Evolutionary conservation across 1,140 invertebrate species (phyloP), one percentile per base, ranked within the genome.

Genomic region (Bradynema listronoti): DNA sequence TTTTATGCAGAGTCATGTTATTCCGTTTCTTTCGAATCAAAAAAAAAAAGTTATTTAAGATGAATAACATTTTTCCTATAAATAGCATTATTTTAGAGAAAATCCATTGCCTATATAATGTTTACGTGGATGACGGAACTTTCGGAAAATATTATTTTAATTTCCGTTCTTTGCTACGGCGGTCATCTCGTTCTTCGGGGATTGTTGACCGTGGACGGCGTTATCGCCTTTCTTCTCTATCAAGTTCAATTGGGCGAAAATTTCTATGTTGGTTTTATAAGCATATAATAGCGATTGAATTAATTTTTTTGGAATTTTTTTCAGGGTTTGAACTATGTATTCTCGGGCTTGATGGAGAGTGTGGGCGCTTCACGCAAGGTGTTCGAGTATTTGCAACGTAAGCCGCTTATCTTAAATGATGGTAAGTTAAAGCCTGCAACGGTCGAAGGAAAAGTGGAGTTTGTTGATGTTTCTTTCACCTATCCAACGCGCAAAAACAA

Each of bases 401-500:
- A 77, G 58, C 80, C 80, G 24, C 47, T 64, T 19, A 71, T 80
- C 39, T 4, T 36, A 4, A 47, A 71, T 43, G 57, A 78, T 24
- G 74, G 74, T 14, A 39, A 7, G 9, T 51, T 39, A 24, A 24
- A 45, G 7, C 58, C 57, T 46, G 61, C 24, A 11, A n/a, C 14
- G 39, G 59, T 77, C 4, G 58, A 77, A 27, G 74, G 75, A 11
- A 50, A 52, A 30, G 77, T 82, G 32, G 71, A 80, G 55, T 82
- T 82, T 57, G 63, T 75, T 9, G 66, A 79, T 71, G 79, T 82
- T 4, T 56, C 58, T 14, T 82, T 82, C 67, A 73, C 73, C 4
- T 82, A 82, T 66, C 81, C 81, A 16, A 79, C 79, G 5, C 69
- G 81, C 55, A 78, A 78, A 46, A 79, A 80, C 27, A 65, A 75